A percentile compares a stretch with the other conserved stretches of the same genome.
These are phyloP conservation scores for Heliopora coerulea DNA, from an alignment of 92 coral and sea anemone species.

Conservation along the genomic window DNA sequence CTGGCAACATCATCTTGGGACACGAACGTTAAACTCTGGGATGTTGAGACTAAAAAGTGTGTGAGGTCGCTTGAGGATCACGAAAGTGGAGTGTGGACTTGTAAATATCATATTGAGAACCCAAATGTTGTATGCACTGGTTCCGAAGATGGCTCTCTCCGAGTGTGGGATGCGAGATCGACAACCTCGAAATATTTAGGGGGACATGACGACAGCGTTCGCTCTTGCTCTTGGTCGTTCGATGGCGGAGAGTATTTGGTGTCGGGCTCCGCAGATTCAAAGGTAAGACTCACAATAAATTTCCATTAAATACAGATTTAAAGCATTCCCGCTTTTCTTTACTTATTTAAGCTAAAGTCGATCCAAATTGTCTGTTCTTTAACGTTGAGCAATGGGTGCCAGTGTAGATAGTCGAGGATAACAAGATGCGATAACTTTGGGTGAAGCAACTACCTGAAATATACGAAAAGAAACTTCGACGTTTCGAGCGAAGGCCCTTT, in stretches of 20 bases:
- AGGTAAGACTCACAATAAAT: slow-evolving; percentile 53
- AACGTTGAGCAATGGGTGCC: too few species aligned
- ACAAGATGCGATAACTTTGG: too few species aligned
- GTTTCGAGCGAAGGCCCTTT: too few species aligned
- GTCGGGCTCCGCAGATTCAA: slow-evolving; percentile 85
- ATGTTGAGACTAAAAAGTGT: slow-evolving; percentile 68
- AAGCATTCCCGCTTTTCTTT: not conserved
- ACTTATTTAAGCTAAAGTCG: too few species aligned
- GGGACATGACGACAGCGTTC: slow-evolving; percentile 91
- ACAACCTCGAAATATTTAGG: slow-evolving; percentile 78
- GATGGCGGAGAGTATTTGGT: slow-evolving; percentile 75
- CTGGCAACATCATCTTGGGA: slow-evolving; percentile 94
- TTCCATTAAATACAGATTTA: not conserved
- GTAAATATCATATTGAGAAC: slow-evolving; percentile 68
- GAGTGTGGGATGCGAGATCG: slow-evolving; percentile 84
- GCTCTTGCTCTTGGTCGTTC: slow-evolving; percentile 86
- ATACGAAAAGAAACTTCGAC: too few species aligned
- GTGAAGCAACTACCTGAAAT: too few species aligned
- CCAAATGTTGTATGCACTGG: slow-evolving; percentile 83
- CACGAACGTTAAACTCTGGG: slow-evolving; percentile 63
- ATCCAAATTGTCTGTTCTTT: too few species aligned
- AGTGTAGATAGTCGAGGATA: too few species aligned
- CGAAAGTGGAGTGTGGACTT: slow-evolving; percentile 95
- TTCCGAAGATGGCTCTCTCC: slow-evolving; percentile 88
- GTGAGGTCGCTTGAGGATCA: slow-evolving; percentile 64